These are phyloP conservation scores for zebrafish (Danio rerio) DNA, from an alignment of 2,113 vertebrate species.

Conservation along the genomic window GRCz12tu NC_133182.1:37088501-37089000, in stretches of 20 bases:
- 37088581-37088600: too few relatives aligned
- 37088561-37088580: too few relatives aligned
- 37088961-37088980: constrained; percentile 4
- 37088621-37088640: too few relatives aligned
- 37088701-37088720: constrained; percentile 1
- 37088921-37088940: constrained; percentile 31
- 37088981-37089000: background rate
- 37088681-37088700: background rate
- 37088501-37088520: too few relatives aligned
- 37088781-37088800: background rate
- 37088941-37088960: constrained; percentile 47
- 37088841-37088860: background rate
- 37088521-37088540: too few relatives aligned
- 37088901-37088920: background rate
- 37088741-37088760: constrained; percentile 47
- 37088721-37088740: constrained; percentile 45
- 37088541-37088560: too few relatives aligned
- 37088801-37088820: background rate
- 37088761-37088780: constrained; percentile 25
- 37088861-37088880: background rate
- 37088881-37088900: background rate
- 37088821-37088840: background rate
- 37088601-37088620: too few relatives aligned
- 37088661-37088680: background rate
- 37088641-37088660: too few relatives aligned